Evolutionary conservation across 1,140 invertebrate genomes (phyloP).

Genomic region (Holcopasites calliopsidis): DNA sequence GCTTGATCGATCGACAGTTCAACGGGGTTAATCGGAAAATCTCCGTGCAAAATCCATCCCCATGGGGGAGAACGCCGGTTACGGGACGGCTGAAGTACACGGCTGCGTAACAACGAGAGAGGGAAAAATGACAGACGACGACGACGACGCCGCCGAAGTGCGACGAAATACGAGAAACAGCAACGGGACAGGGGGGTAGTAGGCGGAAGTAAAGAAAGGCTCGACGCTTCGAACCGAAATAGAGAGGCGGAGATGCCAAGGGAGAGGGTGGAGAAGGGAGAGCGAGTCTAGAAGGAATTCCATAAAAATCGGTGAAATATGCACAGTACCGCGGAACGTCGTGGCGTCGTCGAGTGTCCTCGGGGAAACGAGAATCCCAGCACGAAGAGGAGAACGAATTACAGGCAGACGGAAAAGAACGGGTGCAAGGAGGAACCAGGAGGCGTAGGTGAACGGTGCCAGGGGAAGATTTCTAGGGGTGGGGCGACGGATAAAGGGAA

Average conservation of each 20-base stretch:
- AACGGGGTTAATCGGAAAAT: conserved; percentile 66
- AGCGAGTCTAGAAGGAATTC: conserved; percentile 67
- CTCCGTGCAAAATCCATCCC: conserved; percentile 51
- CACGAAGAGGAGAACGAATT: conserved; percentile 57
- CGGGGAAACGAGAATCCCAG: conserved; percentile 69
- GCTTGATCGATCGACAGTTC: conserved; percentile 54
- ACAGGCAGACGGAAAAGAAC: conserved; percentile 60
- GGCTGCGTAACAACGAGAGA: conserved; percentile 35
- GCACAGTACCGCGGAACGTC: conserved; percentile 71
- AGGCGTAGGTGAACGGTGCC: conserved; percentile 13
- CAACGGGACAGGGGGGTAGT: background rate
- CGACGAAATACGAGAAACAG: background rate
- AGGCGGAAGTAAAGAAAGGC: background rate
- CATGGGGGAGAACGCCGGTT: conserved; percentile 1
- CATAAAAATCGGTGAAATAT: conserved; percentile 77
- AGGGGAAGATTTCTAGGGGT: conserved; percentile 5
- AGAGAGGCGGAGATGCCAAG: background rate
- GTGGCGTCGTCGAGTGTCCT: conserved; percentile 66
- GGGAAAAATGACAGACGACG: conserved; percentile 38
- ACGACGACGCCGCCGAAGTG: background rate
- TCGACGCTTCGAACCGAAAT: background rate
- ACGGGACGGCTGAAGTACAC: conserved; percentile 16
- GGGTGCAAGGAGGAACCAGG: conserved; percentile 17
- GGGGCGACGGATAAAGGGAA: conserved; percentile 55
- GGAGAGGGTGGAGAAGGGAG: conserved; percentile 25